Percentiles rank a stretch among this genome's conserved stretches.
phyloP scores from a whole-genome alignment of 1,140 invertebrate species.

The Delia radicum region DNA sequence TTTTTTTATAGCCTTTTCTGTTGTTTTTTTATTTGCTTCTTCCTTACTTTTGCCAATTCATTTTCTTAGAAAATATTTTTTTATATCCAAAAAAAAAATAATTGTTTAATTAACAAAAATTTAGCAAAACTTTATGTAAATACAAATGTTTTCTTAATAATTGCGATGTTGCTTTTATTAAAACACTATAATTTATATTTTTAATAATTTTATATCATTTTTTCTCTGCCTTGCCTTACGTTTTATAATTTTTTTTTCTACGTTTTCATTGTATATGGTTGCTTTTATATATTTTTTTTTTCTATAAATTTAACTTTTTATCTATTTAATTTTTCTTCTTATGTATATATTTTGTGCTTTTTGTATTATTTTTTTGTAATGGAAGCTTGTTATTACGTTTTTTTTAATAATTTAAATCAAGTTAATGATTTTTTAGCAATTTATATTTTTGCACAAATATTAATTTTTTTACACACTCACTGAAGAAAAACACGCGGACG shows the following conservation, averaged over 20 bases:
- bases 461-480: background rate
- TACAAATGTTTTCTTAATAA: too few species aligned
- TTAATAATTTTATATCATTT: too few species aligned
- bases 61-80: too few species aligned
- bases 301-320: background rate
- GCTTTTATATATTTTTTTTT: too few species aligned
- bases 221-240: background rate
- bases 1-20: background rate
- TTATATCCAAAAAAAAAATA: too few species aligned
- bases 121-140: too few species aligned
- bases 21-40: too few species aligned
- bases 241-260: background rate
- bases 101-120: too few species aligned
- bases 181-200: too few species aligned
- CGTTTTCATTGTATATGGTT: background rate
- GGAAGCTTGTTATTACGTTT: background rate
- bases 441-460: background rate
- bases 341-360: background rate
- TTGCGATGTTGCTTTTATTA: too few species aligned
- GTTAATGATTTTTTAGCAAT: too few species aligned
- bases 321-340: background rate
- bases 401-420: background rate
- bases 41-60: too few species aligned
- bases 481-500: background rate
- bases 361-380: background rate